Evolutionary conservation across 2,888 invertebrate species (phyloP), one percentile per base, ranked within the genome.

Genomic region (Timema podura): DNA sequence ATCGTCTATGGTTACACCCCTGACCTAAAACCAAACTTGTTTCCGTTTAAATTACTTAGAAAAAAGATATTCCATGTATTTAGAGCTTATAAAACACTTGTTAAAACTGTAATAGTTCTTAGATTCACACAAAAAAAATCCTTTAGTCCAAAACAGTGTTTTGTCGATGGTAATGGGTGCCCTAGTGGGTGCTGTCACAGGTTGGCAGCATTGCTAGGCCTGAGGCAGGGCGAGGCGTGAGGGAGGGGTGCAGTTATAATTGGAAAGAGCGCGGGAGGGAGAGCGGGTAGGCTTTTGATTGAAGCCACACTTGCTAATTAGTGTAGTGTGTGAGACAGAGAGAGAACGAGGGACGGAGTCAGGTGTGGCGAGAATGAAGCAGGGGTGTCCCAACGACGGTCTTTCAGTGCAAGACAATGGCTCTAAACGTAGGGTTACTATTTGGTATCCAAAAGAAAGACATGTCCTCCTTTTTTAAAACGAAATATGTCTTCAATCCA

Each of bases 241-340:
- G 70, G 64, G 59, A 10, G 70, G 70, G 68, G 68, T 67, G 64
- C 51, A 67, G 65, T 68, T 70, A 70, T 70, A 70, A 70, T 70
- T 70, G 70, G 70, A 70, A 70, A 70, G 70, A 65, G 68, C 65
- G 64, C 11, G 64, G 48, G 70, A 44, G 67, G 59, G 70, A 15
- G 70, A 64, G 13, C 67, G 64, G 48, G 11, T 15, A 64, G 44
- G 70, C 72, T 69, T 73, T 73, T 73, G 73, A 73, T 73, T 73
- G 72, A 73, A 73, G 73, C 73, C 73, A 73, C 73, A 73, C 73
- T 73, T 72, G 70, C 72, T 73, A 73, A 73, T 73, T 73, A 73
- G 73, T 69, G 59, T 59, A 69, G 69, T 66, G 61, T 45, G 61
- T 13, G 6, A 7, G 61, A 45, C 44, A 44, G 61, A 13, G 61